A percentile compares a stretch with the other conserved stretches of the same genome.
These are phyloP conservation scores for Latrodectus elegans DNA, from an alignment of 2,888 invertebrate species.

Conservation along the genomic window DNA sequence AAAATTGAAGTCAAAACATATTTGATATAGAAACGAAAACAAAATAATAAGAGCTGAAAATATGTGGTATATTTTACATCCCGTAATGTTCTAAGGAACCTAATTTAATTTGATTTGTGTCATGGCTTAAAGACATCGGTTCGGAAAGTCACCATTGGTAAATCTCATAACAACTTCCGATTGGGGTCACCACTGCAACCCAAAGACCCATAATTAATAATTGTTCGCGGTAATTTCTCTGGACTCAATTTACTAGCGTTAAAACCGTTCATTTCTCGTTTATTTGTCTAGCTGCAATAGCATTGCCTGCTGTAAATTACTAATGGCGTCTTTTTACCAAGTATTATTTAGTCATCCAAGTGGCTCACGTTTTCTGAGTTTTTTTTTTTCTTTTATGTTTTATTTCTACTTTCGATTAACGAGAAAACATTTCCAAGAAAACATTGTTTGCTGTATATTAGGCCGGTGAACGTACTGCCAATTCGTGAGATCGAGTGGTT, in stretches of 20 bases:
- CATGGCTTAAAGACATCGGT: too few relatives aligned
- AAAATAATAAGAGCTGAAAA: background rate
- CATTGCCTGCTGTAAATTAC: slow-evolving; percentile 42
- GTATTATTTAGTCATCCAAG: slow-evolving; percentile 55
- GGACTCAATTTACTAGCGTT: slow-evolving; percentile 9
- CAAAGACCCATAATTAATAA: slow-evolving; percentile 3
- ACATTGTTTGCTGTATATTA: slow-evolving; percentile 45
- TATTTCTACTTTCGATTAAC: slow-evolving; percentile 33
- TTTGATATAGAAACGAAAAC: background rate
- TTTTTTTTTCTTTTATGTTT: slow-evolving; percentile 29
- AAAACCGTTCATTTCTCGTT: slow-evolving; percentile 27
- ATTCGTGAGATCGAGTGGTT: slow-evolving; percentile 14
- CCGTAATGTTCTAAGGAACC: too few relatives aligned
- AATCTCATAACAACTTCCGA: background rate
- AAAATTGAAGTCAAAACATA: too few relatives aligned
- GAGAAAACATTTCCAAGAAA: slow-evolving; percentile 51
- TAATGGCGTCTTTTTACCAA: slow-evolving; percentile 45
- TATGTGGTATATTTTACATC: background rate
- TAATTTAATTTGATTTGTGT: too few relatives aligned
- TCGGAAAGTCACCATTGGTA: too few relatives aligned
- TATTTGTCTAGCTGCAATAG: slow-evolving; percentile 54
- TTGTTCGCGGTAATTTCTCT: background rate
- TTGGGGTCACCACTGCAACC: background rate
- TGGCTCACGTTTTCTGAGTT: slow-evolving; percentile 22
- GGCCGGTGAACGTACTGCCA: slow-evolving; percentile 44